A percentile compares a stretch with the other conserved stretches of the same genome.
Evolutionary conservation across 2,797 vertebrate genomes (phyloP).

Genomic region (Poecilia picta): DNA sequence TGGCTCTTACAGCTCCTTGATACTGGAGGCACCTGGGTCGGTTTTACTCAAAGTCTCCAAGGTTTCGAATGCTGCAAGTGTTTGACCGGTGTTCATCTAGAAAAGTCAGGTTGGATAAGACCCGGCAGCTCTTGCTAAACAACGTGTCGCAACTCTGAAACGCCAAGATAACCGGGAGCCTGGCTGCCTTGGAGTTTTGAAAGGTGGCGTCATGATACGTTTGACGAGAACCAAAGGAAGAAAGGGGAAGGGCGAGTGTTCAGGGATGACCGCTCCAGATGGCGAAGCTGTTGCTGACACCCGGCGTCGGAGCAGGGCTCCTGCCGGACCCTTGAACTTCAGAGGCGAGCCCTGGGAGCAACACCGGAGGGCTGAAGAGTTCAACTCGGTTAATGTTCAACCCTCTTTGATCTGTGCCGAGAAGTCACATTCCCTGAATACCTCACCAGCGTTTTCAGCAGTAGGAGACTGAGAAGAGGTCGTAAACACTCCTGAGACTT

Average conservation of each 20-base stretch:
- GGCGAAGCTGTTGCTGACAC: constrained; percentile 74
- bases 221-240: background rate
- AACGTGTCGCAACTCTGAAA: constrained; percentile 28
- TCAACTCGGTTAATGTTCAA: constrained; percentile 81
- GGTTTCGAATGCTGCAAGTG: constrained; percentile 41
- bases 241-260: constrained; percentile 23
- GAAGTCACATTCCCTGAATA: constrained; percentile 82
- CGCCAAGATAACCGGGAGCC: constrained; percentile 10
- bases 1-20: constrained; percentile 53
- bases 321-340: constrained; percentile 72
- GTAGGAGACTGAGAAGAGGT: constrained; percentile 68
- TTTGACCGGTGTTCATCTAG: constrained; percentile 35
- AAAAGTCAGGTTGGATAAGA: constrained; percentile 44
- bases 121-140: constrained; percentile 47
- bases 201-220: background rate
- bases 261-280: constrained; percentile 58
- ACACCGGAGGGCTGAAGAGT: constrained; percentile 66
- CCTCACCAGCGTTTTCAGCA: constrained; percentile 71
- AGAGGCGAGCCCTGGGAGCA: constrained; percentile 67
- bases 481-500: constrained; percentile 50
- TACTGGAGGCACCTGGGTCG: constrained; percentile 30
- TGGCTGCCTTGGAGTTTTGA: background rate
- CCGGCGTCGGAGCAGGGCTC: constrained; percentile 56
- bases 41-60: constrained; percentile 39
- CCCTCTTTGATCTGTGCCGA: constrained; percentile 75